phyloP scores from a whole-genome alignment of 2,888 invertebrate species.

The Trissolcus brochymenae region DNA sequence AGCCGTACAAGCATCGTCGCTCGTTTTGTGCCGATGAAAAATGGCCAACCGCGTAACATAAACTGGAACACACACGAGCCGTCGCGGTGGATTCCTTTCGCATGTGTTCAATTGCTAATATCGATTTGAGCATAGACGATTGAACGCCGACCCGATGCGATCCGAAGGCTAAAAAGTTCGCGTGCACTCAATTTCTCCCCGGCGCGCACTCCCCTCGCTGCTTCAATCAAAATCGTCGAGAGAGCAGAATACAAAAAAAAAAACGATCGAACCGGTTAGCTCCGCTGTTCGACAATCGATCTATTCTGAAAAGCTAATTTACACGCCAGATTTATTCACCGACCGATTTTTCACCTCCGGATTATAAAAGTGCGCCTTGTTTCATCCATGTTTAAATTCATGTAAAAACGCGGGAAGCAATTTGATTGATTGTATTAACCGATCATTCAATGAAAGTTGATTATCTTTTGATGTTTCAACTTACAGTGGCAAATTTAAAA shows the following conservation, averaged over 20 bases:
- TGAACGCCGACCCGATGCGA: constrained; percentile 22
- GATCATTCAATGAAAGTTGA: too few species aligned
- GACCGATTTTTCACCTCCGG: constrained; percentile 1
- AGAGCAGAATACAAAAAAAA: constrained; percentile 13
- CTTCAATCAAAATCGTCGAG: constrained; percentile 34
- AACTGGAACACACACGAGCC: constrained; percentile 44
- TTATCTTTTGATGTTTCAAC: too few species aligned
- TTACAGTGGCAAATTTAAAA: too few species aligned
- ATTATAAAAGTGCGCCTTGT: background rate
- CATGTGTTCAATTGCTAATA: constrained; percentile 35
- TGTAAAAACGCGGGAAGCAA: too few species aligned
- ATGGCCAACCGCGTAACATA: constrained; percentile 34
- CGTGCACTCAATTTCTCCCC: constrained; percentile 35
- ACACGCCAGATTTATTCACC: constrained; percentile 4
- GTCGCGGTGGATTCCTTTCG: constrained; percentile 32
- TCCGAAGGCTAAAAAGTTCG: constrained; percentile 23
- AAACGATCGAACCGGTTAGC: constrained; percentile 13
- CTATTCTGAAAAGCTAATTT: constrained; percentile 11
- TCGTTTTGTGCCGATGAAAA: constrained; percentile 21
- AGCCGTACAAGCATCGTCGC: constrained; percentile 13
- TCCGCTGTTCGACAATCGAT: constrained; percentile 12
- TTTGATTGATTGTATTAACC: too few species aligned
- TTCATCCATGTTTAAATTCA: too few species aligned
- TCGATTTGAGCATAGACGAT: constrained; percentile 39
- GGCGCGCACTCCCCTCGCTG: constrained; percentile 21